Conservation (phyloP, 2,888 invertebrate genomes). For the Melinaea menophilus region DNA sequence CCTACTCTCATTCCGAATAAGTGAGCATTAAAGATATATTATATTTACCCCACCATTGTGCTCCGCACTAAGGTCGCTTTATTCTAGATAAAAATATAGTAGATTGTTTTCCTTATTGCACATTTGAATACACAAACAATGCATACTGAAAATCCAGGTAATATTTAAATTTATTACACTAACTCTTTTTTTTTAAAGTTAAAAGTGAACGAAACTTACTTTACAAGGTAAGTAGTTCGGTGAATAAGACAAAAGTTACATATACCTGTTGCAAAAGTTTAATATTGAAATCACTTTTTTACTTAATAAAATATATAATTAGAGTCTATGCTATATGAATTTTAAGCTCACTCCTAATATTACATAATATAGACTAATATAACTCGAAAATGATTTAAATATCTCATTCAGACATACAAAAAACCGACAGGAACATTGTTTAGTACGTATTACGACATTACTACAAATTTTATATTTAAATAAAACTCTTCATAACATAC, state of each 20-base stretch:
- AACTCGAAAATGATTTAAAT: no score
- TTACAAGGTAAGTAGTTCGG: conserved; percentile 4
- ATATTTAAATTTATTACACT: not conserved
- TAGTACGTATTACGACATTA: no score
- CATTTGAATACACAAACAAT: conserved; percentile 7
- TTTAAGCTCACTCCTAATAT: no score
- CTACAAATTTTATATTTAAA: not conserved
- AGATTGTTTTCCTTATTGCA: conserved; percentile 22
- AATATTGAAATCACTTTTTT: not conserved
- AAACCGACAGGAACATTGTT: no score
- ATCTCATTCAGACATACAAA: no score
- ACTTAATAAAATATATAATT: no score
- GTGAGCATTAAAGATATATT: conserved; percentile 31
- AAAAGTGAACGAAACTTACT: not conserved
- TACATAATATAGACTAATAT: no score
- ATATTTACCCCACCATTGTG: conserved; percentile 34
- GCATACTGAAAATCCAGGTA: conserved; percentile 4
- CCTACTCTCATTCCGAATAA: conserved; percentile 32
- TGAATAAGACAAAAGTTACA: not conserved
- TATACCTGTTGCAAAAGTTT: conserved; percentile 4
- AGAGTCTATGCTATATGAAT: no score
- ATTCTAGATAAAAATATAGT: conserved; percentile 30
- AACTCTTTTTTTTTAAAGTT: conserved; percentile 5
- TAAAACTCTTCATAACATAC: not conserved
- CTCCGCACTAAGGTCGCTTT: conserved; percentile 32